A percentile compares a stretch with the other conserved stretches of the same genome.
phyloP scores from a whole-genome alignment of 2,113 vertebrate genomes.

The Anarhynchus alexandrinus region DNA sequence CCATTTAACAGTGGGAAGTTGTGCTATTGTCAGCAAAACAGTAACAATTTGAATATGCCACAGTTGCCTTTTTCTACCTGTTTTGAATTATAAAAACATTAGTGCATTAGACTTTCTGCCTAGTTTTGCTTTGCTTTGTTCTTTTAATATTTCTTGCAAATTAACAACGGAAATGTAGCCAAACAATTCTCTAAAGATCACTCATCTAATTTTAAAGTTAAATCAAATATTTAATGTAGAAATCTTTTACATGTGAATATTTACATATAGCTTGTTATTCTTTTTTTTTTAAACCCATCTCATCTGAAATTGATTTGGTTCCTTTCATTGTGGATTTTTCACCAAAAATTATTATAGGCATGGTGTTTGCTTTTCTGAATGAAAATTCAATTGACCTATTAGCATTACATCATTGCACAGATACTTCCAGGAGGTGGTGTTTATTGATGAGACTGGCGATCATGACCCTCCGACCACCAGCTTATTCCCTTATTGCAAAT shows the following conservation, averaged over 20 bases:
- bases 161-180: not conserved
- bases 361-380: not conserved
- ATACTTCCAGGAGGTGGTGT: not conserved
- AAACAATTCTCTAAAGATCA: not conserved
- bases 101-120: not conserved
- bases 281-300: not conserved
- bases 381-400: not conserved
- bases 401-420: not conserved
- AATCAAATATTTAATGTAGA: not conserved
- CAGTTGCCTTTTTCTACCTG: not conserved
- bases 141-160: not conserved
- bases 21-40: not conserved
- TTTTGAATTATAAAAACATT: not conserved
- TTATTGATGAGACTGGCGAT: not conserved
- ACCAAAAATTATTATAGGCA: not conserved
- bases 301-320: not conserved
- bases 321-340: not conserved
- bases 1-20: not conserved
- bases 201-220: not conserved
- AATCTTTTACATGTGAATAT: not conserved
- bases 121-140: not conserved
- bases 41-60: not conserved
- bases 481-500: not conserved
- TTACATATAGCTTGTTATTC: not conserved
- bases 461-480: not conserved